Evolutionary conservation across 1,140 invertebrate species (phyloP).

Genomic region (Dendroctonus ponderosae): DNA sequence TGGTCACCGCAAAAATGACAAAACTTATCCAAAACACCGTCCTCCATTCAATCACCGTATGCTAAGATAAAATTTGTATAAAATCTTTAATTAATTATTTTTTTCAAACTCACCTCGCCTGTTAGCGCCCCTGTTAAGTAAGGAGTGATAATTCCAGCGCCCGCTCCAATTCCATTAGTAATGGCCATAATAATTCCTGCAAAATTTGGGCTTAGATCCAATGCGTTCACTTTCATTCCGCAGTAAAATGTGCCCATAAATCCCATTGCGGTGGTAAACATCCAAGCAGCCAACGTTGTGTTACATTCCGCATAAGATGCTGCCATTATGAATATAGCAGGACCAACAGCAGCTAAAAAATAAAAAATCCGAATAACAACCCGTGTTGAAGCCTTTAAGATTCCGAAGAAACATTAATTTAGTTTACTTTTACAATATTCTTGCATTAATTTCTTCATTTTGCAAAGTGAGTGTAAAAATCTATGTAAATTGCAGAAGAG

Average conservation of each 20-base stretch:
- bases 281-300: constrained; percentile 59
- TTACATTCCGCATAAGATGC: constrained; percentile 82
- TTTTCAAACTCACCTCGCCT: constrained; percentile 58
- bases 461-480: too few relatives aligned
- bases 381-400: too few relatives aligned
- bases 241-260: constrained; percentile 76
- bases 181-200: constrained; percentile 81
- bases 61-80: constrained; percentile 53
- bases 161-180: constrained; percentile 79
- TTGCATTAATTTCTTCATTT: too few relatives aligned
- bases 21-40: constrained; percentile 80
- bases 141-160: constrained; percentile 79
- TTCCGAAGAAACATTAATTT: too few relatives aligned
- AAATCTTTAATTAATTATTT: too few relatives aligned
- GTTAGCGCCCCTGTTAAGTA: constrained; percentile 75
- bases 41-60: constrained; percentile 72
- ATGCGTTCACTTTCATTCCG: constrained; percentile 76
- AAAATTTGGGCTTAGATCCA: constrained; percentile 82
- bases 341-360: constrained; percentile 67
- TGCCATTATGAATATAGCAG: constrained; percentile 74
- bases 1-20: constrained; percentile 69
- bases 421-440: too few relatives aligned
- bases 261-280: constrained; percentile 71
- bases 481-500: too few relatives aligned
- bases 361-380: neutral